Evolutionary conservation across 1,140 invertebrate genomes (phyloP).

Genomic region (Apis dorsata): DNA sequence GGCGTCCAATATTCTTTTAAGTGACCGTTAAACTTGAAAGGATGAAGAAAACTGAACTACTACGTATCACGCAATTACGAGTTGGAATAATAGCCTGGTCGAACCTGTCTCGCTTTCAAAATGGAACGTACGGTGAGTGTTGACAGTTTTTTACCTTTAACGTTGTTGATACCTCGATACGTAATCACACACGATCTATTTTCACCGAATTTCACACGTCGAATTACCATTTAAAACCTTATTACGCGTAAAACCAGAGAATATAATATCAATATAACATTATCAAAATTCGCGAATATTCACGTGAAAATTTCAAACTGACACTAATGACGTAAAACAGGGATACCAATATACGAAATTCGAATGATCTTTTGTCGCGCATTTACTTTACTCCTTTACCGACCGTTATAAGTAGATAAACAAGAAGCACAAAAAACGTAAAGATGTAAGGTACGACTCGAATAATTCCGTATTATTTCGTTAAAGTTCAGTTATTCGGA

Average conservation of each 20-base stretch:
- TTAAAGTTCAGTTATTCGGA: background rate
- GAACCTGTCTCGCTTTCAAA: conserved; percentile 10
- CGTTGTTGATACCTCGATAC: background rate
- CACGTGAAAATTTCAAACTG: background rate
- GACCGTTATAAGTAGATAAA: background rate
- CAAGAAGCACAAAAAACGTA: background rate
- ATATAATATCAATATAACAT: too few relatives aligned
- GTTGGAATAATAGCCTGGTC: conserved; percentile 15
- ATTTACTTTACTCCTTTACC: background rate
- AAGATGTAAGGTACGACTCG: background rate
- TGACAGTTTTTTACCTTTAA: conserved; percentile 13
- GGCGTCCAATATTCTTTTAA: conserved; percentile 33
- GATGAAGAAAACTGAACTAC: too few relatives aligned
- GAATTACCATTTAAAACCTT: background rate
- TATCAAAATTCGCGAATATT: too few relatives aligned
- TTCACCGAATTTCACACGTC: too few relatives aligned
- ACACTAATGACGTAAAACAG: background rate
- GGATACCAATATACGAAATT: background rate
- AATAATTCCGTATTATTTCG: background rate
- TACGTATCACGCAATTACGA: background rate
- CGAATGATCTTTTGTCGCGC: background rate
- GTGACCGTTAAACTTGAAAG: background rate
- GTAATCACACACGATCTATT: too few relatives aligned
- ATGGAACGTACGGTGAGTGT: conserved; percentile 1
- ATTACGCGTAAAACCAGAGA: background rate